Conservation (phyloP, 2,113 vertebrate genomes). For the Benitochromis conjunctus region DNA sequence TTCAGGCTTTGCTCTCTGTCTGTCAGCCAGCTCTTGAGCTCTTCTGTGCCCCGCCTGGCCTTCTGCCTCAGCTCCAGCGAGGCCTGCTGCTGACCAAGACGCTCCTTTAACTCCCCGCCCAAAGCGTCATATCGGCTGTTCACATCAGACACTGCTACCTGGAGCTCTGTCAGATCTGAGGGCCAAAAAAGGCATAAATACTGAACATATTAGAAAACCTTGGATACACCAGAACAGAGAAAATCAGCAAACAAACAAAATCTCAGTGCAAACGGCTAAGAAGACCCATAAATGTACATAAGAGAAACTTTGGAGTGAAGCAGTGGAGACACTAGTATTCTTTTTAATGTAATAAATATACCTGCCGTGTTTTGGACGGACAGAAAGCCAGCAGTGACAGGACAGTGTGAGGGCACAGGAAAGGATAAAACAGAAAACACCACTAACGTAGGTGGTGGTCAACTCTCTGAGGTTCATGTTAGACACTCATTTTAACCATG, state of each 20-base stretch:
- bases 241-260: neutral
- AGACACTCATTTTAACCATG: neutral
- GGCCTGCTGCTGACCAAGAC: slow-evolving; percentile 72
- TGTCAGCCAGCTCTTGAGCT: slow-evolving; percentile 58
- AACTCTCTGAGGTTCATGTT: neutral
- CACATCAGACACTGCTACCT: slow-evolving; percentile 87
- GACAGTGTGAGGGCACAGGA: neutral
- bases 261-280: accelerated
- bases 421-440: neutral
- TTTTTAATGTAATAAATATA: neutral
- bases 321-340: neutral
- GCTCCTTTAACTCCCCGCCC: slow-evolving; percentile 77
- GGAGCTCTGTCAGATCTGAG: slow-evolving; percentile 92
- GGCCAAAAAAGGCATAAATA: neutral
- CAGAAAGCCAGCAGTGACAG: neutral
- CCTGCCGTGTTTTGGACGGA: neutral
- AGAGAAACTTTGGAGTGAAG: neutral
- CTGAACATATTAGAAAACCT: neutral
- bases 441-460: neutral
- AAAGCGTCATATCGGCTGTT: slow-evolving; percentile 80
- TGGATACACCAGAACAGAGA: neutral
- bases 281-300: neutral
- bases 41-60: slow-evolving; percentile 74
- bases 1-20: slow-evolving; percentile 78
- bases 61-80: slow-evolving; percentile 77